A percentile compares a stretch with the other conserved stretches of the same genome.
These are phyloP conservation scores for Drosophila bunnanda DNA, from an alignment of 2,888 invertebrate genomes.

Conservation along the genomic window DNA sequence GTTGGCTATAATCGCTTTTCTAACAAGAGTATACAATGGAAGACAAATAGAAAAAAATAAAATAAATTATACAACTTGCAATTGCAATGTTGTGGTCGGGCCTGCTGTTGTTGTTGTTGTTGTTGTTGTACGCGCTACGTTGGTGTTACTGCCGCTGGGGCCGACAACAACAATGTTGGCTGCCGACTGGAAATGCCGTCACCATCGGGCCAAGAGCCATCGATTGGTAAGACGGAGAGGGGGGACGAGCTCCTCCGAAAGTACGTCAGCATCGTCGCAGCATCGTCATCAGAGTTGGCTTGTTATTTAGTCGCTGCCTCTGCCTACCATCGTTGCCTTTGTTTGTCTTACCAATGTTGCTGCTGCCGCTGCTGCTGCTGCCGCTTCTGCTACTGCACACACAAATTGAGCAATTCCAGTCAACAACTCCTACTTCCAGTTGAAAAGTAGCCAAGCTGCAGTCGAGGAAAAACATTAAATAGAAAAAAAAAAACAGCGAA, in stretches of 20 bases:
- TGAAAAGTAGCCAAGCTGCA: slow-evolving; percentile 73
- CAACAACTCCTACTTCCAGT: slow-evolving; percentile 79
- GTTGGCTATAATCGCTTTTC: slow-evolving; percentile 5
- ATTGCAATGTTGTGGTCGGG: slow-evolving; percentile 41
- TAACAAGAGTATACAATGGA: slow-evolving; percentile 32
- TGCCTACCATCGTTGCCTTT: slow-evolving; percentile 36
- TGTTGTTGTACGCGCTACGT: slow-evolving; percentile 49
- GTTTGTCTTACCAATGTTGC: slow-evolving; percentile 21
- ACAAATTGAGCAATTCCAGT: slow-evolving; percentile 81
- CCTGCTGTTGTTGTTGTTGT: background rate
- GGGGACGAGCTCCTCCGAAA: slow-evolving; percentile 42
- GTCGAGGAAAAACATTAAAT: slow-evolving; percentile 69
- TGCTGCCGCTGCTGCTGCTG: slow-evolving; percentile 30
- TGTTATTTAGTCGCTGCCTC: slow-evolving; percentile 53
- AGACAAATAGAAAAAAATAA: slow-evolving; percentile 45
- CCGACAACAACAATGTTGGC: slow-evolving; percentile 45
- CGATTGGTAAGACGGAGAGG: slow-evolving; percentile 22
- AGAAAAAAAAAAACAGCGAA: slow-evolving; percentile 52
- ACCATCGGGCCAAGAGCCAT: slow-evolving; percentile 46
- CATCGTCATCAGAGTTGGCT: slow-evolving; percentile 47
- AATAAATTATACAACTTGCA: slow-evolving; percentile 65
- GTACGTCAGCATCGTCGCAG: slow-evolving; percentile 52
- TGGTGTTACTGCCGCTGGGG: slow-evolving; percentile 53
- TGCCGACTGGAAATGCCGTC: slow-evolving; percentile 45
- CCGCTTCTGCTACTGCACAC: slow-evolving; percentile 56